Evolutionary conservation across 2,888 invertebrate genomes (phyloP).

Genomic region (Amblyjoppa fuscipennis): DNA sequence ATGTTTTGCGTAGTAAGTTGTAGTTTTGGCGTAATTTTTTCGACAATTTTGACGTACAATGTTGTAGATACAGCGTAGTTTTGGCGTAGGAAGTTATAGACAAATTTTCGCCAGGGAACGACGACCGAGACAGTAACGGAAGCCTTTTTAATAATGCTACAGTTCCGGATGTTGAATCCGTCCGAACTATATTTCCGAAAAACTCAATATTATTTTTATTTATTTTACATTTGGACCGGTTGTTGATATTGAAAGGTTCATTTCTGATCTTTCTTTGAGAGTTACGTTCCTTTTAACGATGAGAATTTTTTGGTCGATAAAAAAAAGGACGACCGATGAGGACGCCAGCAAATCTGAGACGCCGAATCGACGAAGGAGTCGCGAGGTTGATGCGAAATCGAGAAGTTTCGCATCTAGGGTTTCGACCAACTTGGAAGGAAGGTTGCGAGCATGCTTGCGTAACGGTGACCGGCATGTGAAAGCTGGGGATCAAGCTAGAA

Average conservation of each 20-base stretch:
- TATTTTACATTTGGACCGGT: too few relatives aligned
- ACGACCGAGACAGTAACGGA: too few relatives aligned
- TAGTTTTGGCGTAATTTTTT: too few relatives aligned
- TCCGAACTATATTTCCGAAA: too few relatives aligned
- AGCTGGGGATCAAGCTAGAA: constrained; percentile 54
- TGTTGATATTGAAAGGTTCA: neutral
- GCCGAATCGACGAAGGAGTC: constrained; percentile 46
- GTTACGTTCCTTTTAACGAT: constrained; percentile 55
- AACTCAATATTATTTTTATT: constrained; percentile 28
- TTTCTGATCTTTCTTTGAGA: constrained; percentile 49
- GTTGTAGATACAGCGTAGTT: too few relatives aligned
- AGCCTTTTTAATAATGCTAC: too few relatives aligned
- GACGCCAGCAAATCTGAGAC: constrained; percentile 66
- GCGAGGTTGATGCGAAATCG: constrained; percentile 41
- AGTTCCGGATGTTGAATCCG: constrained; percentile 46
- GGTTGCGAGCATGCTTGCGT: constrained; percentile 23
- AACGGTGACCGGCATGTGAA: constrained; percentile 42
- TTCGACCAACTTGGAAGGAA: constrained; percentile 47
- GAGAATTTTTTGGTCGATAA: constrained; percentile 42
- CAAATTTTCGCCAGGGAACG: too few relatives aligned
- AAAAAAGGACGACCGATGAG: constrained; percentile 62
- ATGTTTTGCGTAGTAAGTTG: too few relatives aligned
- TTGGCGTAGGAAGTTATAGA: too few relatives aligned
- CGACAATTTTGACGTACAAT: too few relatives aligned
- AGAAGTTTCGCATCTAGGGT: constrained; percentile 43